Conservation (phyloP, 2,888 invertebrate species). For the Glyphotaelius pellucidus region DNA sequence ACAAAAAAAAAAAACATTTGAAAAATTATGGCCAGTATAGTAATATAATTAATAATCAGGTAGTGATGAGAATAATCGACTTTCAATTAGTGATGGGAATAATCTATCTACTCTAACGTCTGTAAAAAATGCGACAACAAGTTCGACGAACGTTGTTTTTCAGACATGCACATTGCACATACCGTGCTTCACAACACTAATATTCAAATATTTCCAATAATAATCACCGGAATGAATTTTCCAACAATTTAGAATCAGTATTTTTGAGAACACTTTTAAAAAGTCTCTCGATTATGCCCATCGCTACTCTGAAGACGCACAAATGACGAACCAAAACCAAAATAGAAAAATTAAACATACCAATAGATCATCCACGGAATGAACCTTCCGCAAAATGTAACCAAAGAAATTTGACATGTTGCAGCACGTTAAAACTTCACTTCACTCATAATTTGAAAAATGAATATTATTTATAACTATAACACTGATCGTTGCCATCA, state of each 20-base stretch:
- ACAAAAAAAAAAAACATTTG: background rate
- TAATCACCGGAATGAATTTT: background rate
- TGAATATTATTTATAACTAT: background rate
- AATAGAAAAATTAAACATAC: constrained; percentile 68
- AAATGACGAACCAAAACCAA: background rate
- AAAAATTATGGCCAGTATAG: background rate
- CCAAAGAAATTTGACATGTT: constrained; percentile 77
- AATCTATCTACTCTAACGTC: background rate
- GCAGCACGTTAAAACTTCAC: constrained; percentile 16
- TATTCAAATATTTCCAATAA: too few species aligned
- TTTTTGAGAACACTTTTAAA: background rate
- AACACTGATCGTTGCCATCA: background rate
- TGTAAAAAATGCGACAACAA: too few species aligned
- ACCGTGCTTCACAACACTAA: too few species aligned
- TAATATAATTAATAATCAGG: too few species aligned
- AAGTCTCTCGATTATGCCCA: background rate
- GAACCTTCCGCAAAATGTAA: constrained; percentile 79
- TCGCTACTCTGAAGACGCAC: background rate
- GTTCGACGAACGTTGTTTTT: background rate
- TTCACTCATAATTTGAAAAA: constrained; percentile 20
- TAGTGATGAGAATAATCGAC: too few species aligned
- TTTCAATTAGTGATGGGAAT: background rate
- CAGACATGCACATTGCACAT: too few species aligned
- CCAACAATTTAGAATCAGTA: background rate
- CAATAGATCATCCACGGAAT: constrained; percentile 78